A percentile compares a stretch with the other conserved stretches of the same genome.
Conservation (phyloP, 2,888 invertebrate genomes). For the Tridacna gigas region DNA sequence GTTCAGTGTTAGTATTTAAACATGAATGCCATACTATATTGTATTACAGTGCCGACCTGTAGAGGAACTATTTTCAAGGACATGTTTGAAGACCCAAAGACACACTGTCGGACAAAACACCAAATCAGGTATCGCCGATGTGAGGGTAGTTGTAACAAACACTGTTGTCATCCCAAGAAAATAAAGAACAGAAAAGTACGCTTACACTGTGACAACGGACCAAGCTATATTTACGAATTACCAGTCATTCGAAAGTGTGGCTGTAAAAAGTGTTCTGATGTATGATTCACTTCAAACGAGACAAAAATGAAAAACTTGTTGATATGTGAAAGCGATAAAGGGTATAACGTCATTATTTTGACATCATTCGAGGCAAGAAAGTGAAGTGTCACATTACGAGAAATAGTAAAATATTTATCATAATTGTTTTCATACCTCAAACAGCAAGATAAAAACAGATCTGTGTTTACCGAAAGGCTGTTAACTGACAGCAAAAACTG, state of each 20-base stretch:
- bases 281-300: background rate
- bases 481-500: background rate
- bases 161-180: conserved; percentile 95
- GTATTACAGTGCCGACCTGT: conserved; percentile 90
- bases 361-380: background rate
- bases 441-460: background rate
- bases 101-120: conserved; percentile 95
- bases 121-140: conserved; percentile 96
- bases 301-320: background rate
- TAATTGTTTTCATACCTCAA: background rate
- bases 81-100: conserved; percentile 92
- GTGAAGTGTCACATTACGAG: background rate
- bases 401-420: background rate
- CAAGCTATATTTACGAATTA: conserved; percentile 97
- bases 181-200: conserved; percentile 97
- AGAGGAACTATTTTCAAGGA: conserved; percentile 96
- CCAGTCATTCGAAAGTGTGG: conserved; percentile 98
- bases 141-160: conserved; percentile 89
- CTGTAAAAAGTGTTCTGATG: conserved; percentile 87
- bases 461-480: background rate
- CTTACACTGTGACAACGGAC: conserved; percentile 94
- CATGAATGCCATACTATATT: conserved; percentile 11
- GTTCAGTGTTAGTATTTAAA: too few species aligned
- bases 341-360: too few species aligned
- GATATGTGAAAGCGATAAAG: too few species aligned